phyloP scores from a whole-genome alignment of 2,888 invertebrate species.

The Lasioglossum oenotherae region DNA sequence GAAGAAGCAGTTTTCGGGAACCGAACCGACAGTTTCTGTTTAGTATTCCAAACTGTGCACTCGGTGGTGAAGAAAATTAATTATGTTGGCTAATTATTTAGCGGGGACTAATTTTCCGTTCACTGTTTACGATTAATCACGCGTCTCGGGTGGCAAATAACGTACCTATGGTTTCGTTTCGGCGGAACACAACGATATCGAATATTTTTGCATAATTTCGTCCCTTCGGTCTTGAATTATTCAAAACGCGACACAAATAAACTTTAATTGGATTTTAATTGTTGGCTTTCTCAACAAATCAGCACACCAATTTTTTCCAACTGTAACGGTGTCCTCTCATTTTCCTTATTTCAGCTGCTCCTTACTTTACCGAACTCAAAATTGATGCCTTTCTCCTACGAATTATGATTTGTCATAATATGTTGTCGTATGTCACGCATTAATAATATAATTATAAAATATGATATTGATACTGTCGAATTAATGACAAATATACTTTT shows the following conservation, averaged over 20 bases:
- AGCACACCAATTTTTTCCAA: background rate
- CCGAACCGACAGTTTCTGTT: slow-evolving; percentile 65
- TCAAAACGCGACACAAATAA: slow-evolving; percentile 35
- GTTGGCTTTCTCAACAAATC: background rate
- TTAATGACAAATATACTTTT: background rate
- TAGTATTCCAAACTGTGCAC: slow-evolving; percentile 77
- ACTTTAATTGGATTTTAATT: slow-evolving; percentile 29
- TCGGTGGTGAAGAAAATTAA: slow-evolving; percentile 78
- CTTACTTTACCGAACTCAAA: no score
- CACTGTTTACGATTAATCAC: slow-evolving; percentile 78
- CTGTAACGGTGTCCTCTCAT: background rate
- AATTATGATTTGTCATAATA: no score
- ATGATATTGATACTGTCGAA: background rate
- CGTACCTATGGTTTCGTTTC: slow-evolving; percentile 62
- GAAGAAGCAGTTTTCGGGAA: slow-evolving; percentile 62
- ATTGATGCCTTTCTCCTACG: no score
- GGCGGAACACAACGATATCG: slow-evolving; percentile 41
- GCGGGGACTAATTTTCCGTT: slow-evolving; percentile 80
- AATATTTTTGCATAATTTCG: slow-evolving; percentile 43
- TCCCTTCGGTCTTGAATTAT: slow-evolving; percentile 41
- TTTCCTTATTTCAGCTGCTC: no score
- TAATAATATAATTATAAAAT: background rate
- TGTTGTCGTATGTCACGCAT: no score
- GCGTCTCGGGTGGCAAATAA: slow-evolving; percentile 71
- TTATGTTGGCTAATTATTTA: slow-evolving; percentile 80